Evolutionary conservation across 2,797 vertebrate genomes (phyloP).

Genomic region (Hafferia zeledoni): DNA sequence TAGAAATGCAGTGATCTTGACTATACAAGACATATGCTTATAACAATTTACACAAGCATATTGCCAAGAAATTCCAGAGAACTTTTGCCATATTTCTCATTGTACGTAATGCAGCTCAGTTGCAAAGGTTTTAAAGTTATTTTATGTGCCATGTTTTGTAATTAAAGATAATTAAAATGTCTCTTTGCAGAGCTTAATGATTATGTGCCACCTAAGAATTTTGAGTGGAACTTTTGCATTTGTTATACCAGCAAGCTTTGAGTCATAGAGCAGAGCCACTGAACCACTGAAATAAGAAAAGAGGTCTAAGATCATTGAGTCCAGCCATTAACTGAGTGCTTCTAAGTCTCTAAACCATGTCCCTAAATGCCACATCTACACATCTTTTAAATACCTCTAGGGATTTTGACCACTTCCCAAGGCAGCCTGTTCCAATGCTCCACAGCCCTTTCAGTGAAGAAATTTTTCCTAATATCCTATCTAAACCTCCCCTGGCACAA

Average conservation of each 20-base stretch:
- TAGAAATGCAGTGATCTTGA: not conserved
- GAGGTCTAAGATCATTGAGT: not conserved
- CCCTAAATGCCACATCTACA: not conserved
- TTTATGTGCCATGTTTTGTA: not conserved
- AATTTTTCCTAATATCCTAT: not conserved
- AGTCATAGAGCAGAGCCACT: not conserved
- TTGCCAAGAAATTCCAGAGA: not conserved
- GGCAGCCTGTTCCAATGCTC: not conserved
- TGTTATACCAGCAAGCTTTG: fast-evolving
- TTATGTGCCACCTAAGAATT: not conserved
- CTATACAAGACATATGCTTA: not conserved
- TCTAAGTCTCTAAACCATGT: not conserved
- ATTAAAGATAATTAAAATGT: not conserved
- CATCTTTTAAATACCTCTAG: not conserved
- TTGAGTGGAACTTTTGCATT: not conserved
- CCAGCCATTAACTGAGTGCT: not conserved
- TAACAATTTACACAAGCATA: not conserved
- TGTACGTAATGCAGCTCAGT: not conserved
- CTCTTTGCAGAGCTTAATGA: not conserved
- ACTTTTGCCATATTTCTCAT: not conserved
- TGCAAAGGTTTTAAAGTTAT: not conserved
- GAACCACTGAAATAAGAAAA: not conserved
- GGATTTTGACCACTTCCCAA: not conserved
- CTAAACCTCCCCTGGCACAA: not conserved
- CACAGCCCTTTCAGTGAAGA: not conserved